phyloP scores from a whole-genome alignment of 2,797 vertebrate genomes.

The Discoglossus pictus region DNA sequence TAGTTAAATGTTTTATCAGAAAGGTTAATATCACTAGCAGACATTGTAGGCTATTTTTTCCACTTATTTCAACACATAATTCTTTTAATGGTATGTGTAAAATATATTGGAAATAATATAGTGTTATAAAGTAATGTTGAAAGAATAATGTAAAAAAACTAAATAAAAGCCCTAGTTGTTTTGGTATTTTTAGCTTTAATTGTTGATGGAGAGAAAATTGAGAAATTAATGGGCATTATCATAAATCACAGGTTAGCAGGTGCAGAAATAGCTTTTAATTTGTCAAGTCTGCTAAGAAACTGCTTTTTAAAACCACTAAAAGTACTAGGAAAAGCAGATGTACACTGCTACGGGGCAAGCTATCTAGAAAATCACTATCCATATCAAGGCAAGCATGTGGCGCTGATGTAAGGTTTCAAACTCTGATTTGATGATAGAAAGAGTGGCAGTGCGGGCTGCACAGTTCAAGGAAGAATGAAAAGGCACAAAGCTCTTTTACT shows the following conservation, averaged over 20 bases:
- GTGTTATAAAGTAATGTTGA: constrained; percentile 4
- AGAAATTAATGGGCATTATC: not conserved
- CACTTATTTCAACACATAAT: constrained; percentile 9
- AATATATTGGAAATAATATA: constrained; percentile 7
- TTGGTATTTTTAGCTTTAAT: not conserved
- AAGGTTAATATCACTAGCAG: not conserved
- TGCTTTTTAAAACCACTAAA: too few relatives aligned
- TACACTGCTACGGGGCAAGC: not conserved
- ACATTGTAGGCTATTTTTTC: not conserved
- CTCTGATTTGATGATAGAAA: too few relatives aligned
- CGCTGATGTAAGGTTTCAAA: not conserved
- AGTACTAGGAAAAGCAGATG: too few relatives aligned
- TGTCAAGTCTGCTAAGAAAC: not conserved
- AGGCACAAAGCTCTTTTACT: too few relatives aligned
- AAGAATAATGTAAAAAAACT: constrained; percentile 6
- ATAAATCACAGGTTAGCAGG: constrained; percentile 5
- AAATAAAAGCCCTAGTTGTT: constrained; percentile 2
- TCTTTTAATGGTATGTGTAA: constrained; percentile 7
- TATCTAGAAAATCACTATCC: not conserved
- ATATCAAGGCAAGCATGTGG: not conserved
- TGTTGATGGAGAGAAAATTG: not conserved
- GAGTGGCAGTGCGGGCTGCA: too few relatives aligned
- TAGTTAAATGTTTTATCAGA: constrained; percentile 9
- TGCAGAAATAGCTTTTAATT: constrained; percentile 1
- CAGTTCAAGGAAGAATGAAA: too few relatives aligned